Evolutionary conservation across 2,113 vertebrate species (phyloP).

Genomic region (Xiphophorus couchianus): DNA sequence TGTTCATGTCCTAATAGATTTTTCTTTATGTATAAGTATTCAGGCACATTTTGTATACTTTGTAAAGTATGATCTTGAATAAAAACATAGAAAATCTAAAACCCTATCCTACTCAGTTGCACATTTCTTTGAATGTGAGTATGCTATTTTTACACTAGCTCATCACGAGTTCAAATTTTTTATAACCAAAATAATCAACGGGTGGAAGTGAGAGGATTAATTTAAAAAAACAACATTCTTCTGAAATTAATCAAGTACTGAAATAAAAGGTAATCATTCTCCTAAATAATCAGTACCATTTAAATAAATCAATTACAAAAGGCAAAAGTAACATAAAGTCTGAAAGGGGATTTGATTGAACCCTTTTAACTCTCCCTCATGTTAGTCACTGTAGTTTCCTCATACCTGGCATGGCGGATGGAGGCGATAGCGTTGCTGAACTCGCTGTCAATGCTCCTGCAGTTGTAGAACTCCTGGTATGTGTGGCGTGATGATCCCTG

Average conservation of each 20-base stretch:
- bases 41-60: too few relatives aligned
- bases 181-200: not conserved
- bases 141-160: too few relatives aligned
- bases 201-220: not conserved
- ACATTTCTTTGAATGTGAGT: too few relatives aligned
- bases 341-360: not conserved
- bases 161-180: not conserved
- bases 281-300: not conserved
- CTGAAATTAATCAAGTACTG: not conserved
- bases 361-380: too few relatives aligned
- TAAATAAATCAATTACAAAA: not conserved
- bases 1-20: not conserved
- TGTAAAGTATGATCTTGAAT: not conserved
- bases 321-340: not conserved
- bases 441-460: conserved; percentile 97
- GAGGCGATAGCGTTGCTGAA: conserved; percentile 95
- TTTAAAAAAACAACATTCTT: too few relatives aligned
- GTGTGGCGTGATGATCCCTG: conserved; percentile 95
- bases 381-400: not conserved
- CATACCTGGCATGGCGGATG: conserved; percentile 95
- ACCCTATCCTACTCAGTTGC: too few relatives aligned
- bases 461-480: conserved; percentile 99
- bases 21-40: not conserved
- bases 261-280: not conserved
- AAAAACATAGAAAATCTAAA: too few relatives aligned